Conservation (phyloP, 2,113 vertebrate genomes). For the Donacobius atricapilla region DNA sequence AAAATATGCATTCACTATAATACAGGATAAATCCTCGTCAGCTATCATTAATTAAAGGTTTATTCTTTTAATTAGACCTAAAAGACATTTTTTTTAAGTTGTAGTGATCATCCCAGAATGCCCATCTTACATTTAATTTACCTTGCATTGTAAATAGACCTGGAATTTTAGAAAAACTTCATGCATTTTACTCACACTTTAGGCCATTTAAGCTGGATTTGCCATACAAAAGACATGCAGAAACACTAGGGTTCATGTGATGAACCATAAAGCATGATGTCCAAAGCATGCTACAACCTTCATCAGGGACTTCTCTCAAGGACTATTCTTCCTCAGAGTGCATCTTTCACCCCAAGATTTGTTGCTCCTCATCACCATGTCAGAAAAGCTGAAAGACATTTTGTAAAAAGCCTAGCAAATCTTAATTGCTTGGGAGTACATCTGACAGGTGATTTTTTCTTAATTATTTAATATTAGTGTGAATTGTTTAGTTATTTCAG, state of each 20-base stretch:
- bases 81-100: not conserved
- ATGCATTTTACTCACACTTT: not conserved
- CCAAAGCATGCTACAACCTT: not conserved
- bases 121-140: not conserved
- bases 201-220: not conserved
- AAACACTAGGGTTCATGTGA: not conserved
- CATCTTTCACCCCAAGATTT: not conserved
- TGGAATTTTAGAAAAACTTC: not conserved
- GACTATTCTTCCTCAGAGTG: not conserved
- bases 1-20: not conserved
- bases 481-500: not conserved
- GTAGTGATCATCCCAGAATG: not conserved
- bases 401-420: not conserved
- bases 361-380: not conserved
- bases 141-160: not conserved
- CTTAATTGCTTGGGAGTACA: accelerated
- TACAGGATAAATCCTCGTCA: not conserved
- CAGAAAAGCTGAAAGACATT: not conserved
- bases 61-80: not conserved
- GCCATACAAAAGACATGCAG: accelerated
- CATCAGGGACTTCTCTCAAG: not conserved
- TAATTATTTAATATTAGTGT: not conserved
- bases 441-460: not conserved
- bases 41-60: not conserved
- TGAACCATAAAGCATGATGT: too few species aligned